Percentiles rank a stretch among this genome's conserved stretches.
Conservation (phyloP, 2,888 invertebrate genomes). For the Abrostola triplasia region DNA sequence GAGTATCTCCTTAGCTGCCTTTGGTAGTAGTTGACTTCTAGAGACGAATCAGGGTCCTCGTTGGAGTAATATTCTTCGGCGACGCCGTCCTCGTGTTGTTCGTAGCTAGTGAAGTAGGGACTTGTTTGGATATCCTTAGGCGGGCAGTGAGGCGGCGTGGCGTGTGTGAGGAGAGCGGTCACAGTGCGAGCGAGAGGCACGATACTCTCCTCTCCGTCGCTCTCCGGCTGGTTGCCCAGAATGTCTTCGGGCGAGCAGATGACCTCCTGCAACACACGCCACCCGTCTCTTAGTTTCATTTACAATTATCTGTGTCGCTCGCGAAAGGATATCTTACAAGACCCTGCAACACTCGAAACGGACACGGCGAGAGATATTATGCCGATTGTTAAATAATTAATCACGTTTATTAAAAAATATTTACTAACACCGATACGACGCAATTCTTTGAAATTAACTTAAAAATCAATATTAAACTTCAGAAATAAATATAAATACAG, state of each 20-base stretch:
- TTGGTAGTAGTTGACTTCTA: conserved; percentile 78
- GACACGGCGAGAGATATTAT: conserved; percentile 46
- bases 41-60: conserved; percentile 60
- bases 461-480: too few species aligned
- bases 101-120: conserved; percentile 55
- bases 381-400: conserved; percentile 19
- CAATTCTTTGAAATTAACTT: too few species aligned
- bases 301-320: conserved; percentile 65
- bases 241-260: conserved; percentile 90
- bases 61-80: conserved; percentile 58
- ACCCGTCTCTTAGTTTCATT: conserved; percentile 80
- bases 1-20: conserved; percentile 69
- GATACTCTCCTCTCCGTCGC: conserved; percentile 60
- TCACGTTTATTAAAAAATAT: conserved; percentile 10
- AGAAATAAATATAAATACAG: not conserved
- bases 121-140: conserved; percentile 84
- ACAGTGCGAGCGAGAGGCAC: conserved; percentile 76
- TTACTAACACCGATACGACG: not conserved
- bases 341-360: conserved; percentile 80
- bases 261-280: conserved; percentile 91
- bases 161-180: conserved; percentile 78
- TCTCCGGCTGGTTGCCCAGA: conserved; percentile 77
- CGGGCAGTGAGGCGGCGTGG: conserved; percentile 79
- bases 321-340: conserved; percentile 77
- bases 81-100: conserved; percentile 31